Percentiles rank a stretch among this genome's conserved stretches.
phyloP scores from a whole-genome alignment of 2,888 invertebrate genomes.

The Melipona bicolor region DNA sequence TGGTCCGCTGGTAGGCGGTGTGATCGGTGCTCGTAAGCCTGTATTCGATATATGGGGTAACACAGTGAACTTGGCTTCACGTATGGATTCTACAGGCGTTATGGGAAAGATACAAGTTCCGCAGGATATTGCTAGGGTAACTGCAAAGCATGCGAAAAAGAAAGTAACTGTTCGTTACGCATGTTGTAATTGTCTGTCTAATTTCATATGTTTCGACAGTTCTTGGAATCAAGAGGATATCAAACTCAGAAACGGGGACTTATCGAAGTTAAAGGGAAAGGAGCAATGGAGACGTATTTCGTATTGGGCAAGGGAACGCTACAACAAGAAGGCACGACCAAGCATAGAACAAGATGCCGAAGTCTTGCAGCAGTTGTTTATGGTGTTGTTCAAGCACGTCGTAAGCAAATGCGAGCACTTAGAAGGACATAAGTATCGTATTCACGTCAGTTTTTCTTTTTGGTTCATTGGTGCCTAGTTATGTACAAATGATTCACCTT shows the following conservation, averaged over 20 bases:
- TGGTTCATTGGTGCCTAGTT: constrained; percentile 50
- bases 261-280: constrained; percentile 97
- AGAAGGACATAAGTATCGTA: constrained; percentile 71
- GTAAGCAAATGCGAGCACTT: constrained; percentile 86
- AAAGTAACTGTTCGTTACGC: background rate
- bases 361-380: constrained; percentile 95
- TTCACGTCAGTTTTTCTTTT: constrained; percentile 22
- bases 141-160: background rate
- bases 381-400: constrained; percentile 93
- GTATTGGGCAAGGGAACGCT: constrained; percentile 89
- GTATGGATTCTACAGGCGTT: constrained; percentile 97
- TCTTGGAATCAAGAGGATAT: constrained; percentile 90
- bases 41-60: constrained; percentile 99
- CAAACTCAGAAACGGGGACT: constrained; percentile 91
- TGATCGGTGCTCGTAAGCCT: constrained; percentile 97
- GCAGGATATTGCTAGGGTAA: constrained; percentile 91
- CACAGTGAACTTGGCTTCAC: constrained; percentile 98
- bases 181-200: background rate
- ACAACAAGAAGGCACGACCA: constrained; percentile 86
- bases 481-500: constrained; percentile 36
- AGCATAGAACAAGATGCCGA: constrained; percentile 90
- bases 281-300: constrained; percentile 98
- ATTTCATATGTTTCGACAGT: constrained; percentile 85
- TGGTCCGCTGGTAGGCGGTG: constrained; percentile 97
- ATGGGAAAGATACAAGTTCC: constrained; percentile 96